Conservation (phyloP, 2,888 invertebrate species). For the Dolichopus griseipennis region DNA sequence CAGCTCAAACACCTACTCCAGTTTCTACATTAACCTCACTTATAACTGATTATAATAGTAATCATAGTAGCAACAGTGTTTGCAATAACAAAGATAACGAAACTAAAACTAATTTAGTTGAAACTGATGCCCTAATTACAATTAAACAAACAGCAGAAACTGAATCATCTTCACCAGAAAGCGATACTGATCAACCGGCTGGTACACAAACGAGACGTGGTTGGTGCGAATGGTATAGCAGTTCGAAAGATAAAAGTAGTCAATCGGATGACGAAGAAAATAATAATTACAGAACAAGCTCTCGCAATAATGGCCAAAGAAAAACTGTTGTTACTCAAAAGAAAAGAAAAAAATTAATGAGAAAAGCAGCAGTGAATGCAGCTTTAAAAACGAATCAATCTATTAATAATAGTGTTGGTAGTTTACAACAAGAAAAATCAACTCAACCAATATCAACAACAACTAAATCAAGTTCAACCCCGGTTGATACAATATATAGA, state of each 20-base stretch:
- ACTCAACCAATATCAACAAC: constrained; percentile 37
- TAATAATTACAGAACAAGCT: constrained; percentile 37
- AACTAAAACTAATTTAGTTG: background rate
- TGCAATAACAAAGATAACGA: background rate
- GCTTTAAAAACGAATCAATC: constrained; percentile 13
- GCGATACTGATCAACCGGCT: constrained; percentile 46
- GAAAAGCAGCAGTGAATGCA: constrained; percentile 38
- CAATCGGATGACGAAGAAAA: constrained; percentile 53
- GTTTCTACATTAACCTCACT: constrained; percentile 16
- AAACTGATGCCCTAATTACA: background rate
- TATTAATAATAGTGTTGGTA: background rate
- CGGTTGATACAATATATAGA: constrained; percentile 24
- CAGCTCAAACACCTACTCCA: constrained; percentile 20
- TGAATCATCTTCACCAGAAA: constrained; percentile 30
- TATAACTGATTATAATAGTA: background rate
- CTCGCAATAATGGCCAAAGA: constrained; percentile 25
- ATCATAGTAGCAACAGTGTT: background rate
- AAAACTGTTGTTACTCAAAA: constrained; percentile 32
- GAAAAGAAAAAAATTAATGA: constrained; percentile 41
- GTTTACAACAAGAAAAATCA: constrained; percentile 25
- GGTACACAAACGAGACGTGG: constrained; percentile 60
- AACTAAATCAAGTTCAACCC: constrained; percentile 35
- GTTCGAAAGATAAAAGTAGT: constrained; percentile 52
- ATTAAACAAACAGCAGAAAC: constrained; percentile 35
- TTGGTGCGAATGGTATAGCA: constrained; percentile 63